Evolutionary conservation across 2,113 vertebrate genomes (phyloP).

Genomic region (Erythrocercus mccallii): DNA sequence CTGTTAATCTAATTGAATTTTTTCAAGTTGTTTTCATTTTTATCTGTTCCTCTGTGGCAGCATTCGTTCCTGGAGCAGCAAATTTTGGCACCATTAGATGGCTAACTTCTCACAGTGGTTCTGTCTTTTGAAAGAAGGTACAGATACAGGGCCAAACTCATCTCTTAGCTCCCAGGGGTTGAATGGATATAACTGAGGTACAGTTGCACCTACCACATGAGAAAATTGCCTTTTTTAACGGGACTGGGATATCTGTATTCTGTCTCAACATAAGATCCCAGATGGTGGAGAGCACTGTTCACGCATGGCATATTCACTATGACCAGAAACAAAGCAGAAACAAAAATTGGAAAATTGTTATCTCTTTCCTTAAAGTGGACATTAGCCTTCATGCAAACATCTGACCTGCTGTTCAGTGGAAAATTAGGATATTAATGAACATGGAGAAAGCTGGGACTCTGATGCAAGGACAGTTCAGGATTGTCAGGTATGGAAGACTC

Average conservation of each 20-base stretch:
- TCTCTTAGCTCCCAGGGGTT: background rate
- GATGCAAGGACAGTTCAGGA: background rate
- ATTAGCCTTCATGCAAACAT: background rate
- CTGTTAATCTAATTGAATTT: conserved; percentile 69
- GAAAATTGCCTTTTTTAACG: background rate
- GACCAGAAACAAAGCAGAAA: background rate
- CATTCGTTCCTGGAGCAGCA: background rate
- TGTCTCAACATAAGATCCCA: background rate
- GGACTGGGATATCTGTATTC: background rate
- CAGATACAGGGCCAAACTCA: background rate
- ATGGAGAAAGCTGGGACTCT: background rate
- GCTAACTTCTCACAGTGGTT: background rate
- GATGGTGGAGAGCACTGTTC: background rate
- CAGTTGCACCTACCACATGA: background rate
- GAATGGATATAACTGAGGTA: background rate
- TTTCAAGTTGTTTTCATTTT: conserved; percentile 57
- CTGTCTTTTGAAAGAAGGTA: background rate
- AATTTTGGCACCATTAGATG: background rate
- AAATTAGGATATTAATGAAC: background rate
- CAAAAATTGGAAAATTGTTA: background rate
- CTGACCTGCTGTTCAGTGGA: background rate
- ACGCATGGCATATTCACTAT: background rate
- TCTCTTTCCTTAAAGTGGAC: background rate
- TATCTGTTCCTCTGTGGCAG: conserved; percentile 14
- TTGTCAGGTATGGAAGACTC: background rate